Base-by-base conservation (phyloP, 2,888 invertebrate genomes). In the Anoncus sp. region DNA sequence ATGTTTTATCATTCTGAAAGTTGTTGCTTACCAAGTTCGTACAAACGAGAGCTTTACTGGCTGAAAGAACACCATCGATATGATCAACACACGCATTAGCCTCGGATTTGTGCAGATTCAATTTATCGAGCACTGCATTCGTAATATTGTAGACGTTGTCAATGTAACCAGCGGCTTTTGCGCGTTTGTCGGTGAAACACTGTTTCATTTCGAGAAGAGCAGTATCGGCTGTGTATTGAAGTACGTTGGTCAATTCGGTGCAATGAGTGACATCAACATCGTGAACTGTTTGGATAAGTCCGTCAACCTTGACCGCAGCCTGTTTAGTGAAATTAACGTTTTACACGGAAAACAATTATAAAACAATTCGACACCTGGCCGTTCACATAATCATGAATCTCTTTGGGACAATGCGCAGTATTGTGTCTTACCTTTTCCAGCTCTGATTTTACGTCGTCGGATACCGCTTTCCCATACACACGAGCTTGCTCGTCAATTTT, bases 1-100 rank as follows among this genome's bases (percentile, higher is more conserved):
- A n/a, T n/a, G n/a, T n/a, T n/a, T n/a, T n/a, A n/a, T n/a, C n/a
- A n/a, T n/a, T n/a, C n/a, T n/a, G n/a, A n/a, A n/a, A n/a, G n/a
- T n/a, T n/a, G n/a, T 31, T 14, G 78, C 83, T 82, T 65, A 86
- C 86, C 59, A 14, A 9, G 45, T 82, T 83, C 18, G 83, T 62
- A 57, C 85, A 86, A 4, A 60, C 27, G 7, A 85, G 38, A 6
- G 83, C 83, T 24, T 77, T 74, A 27, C 55, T 66, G 6, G 69
- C 78, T 6, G 62, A 16, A 5, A 35, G 16, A 0, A 79, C 1
- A 49, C 79, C 82, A 0, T 75, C 53, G 35, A 82, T 35, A 14
- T 82, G 65, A 1, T 65, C 51, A 0, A 81, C 43, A 59, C 85
- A 84, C 0, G 55, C 18, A 1, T 62, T 43, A 0, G 81, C 75